Evolutionary conservation across 2,888 invertebrate genomes (phyloP).

Genomic region (Thysanoteuthis rhombus): DNA sequence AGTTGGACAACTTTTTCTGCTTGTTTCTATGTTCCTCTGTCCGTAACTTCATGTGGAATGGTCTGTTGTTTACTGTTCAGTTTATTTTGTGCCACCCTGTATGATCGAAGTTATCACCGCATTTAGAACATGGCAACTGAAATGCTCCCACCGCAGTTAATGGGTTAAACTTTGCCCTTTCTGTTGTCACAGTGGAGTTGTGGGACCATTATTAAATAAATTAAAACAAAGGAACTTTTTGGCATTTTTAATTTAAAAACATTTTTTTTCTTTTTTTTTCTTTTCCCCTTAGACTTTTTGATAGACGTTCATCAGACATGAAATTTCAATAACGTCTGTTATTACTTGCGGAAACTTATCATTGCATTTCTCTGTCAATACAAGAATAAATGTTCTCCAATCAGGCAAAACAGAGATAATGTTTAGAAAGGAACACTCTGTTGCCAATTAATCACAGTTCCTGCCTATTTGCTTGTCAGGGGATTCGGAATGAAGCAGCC

Average conservation of each 20-base stretch:
- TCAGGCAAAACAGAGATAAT: background rate
- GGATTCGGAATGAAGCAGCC: slow-evolving; percentile 1
- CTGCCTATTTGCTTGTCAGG: background rate
- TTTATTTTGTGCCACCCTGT: no score
- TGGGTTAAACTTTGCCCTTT: background rate
- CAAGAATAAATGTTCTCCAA: background rate
- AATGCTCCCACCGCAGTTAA: no score
- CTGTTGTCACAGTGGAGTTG: background rate
- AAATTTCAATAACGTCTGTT: background rate
- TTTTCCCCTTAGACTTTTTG: background rate
- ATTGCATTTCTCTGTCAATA: slow-evolving; percentile 12
- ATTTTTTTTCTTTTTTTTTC: no score
- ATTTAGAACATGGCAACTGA: no score
- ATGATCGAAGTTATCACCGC: no score
- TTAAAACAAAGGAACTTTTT: background rate
- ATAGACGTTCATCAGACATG: background rate
- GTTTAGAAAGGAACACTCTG: background rate
- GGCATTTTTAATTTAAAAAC: background rate
- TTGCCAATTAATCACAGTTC: slow-evolving; percentile 1
- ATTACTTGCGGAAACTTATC: background rate
- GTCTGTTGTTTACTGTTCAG: no score
- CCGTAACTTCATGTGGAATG: no score
- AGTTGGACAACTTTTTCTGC: no score
- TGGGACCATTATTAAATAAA: background rate
- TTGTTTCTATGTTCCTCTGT: no score